A percentile compares a stretch with the other conserved stretches of the same genome.
Evolutionary conservation across 1,140 invertebrate species (phyloP).

Genomic region (Aphelenchoides fujianensis): DNA sequence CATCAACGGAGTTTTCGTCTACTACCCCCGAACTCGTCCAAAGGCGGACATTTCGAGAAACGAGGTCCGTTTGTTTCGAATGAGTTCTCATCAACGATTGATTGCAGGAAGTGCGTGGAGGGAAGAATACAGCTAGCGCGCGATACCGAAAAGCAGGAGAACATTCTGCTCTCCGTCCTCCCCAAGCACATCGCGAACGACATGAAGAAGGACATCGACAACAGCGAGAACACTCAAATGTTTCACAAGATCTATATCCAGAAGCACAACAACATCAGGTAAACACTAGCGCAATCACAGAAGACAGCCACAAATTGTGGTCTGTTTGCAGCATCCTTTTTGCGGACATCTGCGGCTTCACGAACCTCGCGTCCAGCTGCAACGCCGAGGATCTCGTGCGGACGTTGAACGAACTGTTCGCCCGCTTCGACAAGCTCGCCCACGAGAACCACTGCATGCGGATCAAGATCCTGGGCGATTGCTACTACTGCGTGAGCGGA

Average conservation of each 20-base stretch:
- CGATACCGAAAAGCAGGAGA: slow-evolving; percentile 91
- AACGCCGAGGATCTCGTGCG: slow-evolving; percentile 89
- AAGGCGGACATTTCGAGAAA: slow-evolving; percentile 83
- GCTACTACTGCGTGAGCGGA: slow-evolving; percentile 86
- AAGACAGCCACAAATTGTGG: no score
- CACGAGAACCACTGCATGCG: slow-evolving; percentile 75
- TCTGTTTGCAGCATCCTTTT: slow-evolving; percentile 90
- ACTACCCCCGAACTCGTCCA: slow-evolving; percentile 82
- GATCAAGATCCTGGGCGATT: slow-evolving; percentile 89
- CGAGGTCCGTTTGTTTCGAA: slow-evolving; percentile 65
- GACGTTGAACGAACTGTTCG: slow-evolving; percentile 82
- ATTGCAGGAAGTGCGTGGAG: slow-evolving; percentile 72
- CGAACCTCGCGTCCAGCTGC: slow-evolving; percentile 84
- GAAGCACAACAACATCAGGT: slow-evolving; percentile 88
- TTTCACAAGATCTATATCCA: slow-evolving; percentile 95
- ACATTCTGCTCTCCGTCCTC: slow-evolving; percentile 81
- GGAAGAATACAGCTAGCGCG: slow-evolving; percentile 85
- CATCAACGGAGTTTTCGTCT: slow-evolving; percentile 80
- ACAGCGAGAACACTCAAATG: slow-evolving; percentile 78
- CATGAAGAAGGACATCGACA: slow-evolving; percentile 82
- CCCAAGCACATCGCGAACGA: slow-evolving; percentile 90
- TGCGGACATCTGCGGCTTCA: slow-evolving; percentile 92
- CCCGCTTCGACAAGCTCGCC: slow-evolving; percentile 85
- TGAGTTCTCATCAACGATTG: no score
- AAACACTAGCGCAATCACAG: no score